Conservation (phyloP, 2,797 vertebrate genomes). For the Helicolenus hilgendorfi region DNA sequence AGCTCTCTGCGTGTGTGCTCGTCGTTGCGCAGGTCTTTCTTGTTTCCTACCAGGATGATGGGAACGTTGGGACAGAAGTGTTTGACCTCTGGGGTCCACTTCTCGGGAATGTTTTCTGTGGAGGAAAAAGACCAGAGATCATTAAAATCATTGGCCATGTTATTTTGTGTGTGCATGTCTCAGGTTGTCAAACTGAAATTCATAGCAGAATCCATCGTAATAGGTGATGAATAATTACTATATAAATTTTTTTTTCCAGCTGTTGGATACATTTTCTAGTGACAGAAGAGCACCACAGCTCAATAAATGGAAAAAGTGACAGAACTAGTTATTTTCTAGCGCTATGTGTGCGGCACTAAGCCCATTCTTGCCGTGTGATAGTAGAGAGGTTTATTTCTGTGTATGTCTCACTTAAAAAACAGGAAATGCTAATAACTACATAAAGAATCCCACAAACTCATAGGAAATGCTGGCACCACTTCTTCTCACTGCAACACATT, state of each 20-base stretch:
- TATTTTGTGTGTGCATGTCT: background rate
- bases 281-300: background rate
- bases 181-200: background rate
- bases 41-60: slow-evolving; percentile 99
- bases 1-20: slow-evolving; percentile 98
- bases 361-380: background rate
- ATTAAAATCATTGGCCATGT: background rate
- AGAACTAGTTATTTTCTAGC: background rate
- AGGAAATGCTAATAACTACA: background rate
- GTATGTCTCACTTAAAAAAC: background rate
- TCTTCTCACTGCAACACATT: background rate
- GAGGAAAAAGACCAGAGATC: background rate
- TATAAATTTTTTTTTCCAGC: background rate
- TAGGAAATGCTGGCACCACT: background rate
- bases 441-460: background rate
- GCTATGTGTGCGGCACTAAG: background rate
- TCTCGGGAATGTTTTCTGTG: slow-evolving; percentile 99
- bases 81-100: slow-evolving; percentile 99
- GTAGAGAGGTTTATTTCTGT: background rate
- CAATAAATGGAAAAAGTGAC: background rate
- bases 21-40: slow-evolving; percentile 98
- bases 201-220: too few species aligned
- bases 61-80: slow-evolving; percentile 99
- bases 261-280: background rate
- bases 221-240: background rate